Conservation (phyloP, 2,888 invertebrate species). For the Magallana nippona region DNA sequence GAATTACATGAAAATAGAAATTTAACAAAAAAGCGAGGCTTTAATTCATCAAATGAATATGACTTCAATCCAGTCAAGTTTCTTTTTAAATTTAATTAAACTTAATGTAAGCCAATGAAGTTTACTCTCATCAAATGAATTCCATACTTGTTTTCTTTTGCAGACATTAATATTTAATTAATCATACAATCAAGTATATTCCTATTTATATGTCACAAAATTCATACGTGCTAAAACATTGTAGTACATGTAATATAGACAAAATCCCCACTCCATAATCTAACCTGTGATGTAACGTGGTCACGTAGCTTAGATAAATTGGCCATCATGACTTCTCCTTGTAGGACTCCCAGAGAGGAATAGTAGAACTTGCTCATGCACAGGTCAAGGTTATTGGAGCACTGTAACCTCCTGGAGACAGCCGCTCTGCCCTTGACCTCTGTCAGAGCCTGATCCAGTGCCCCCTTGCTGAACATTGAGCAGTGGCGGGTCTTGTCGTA, state of each 20-base stretch:
- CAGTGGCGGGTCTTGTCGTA: conserved; percentile 38
- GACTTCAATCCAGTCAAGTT: too few relatives aligned
- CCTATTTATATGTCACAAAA: too few relatives aligned
- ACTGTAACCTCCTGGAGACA: not conserved
- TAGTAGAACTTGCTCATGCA: conserved; percentile 39
- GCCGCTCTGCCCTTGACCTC: not conserved
- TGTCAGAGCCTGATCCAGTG: not conserved
- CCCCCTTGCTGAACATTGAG: conserved; percentile 33
- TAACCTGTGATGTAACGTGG: conserved; percentile 8
- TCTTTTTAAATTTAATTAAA: too few relatives aligned
- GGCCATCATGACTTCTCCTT: conserved; percentile 42
- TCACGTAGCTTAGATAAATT: not conserved
- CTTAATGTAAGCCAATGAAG: too few relatives aligned
- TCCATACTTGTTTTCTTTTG: too few relatives aligned
- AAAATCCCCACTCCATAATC: not conserved
- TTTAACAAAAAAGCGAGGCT: too few relatives aligned
- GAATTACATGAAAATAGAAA: too few relatives aligned
- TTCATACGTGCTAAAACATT: too few relatives aligned
- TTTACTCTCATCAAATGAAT: too few relatives aligned
- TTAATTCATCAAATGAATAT: too few relatives aligned
- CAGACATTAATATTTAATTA: too few relatives aligned
- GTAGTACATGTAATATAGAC: not conserved
- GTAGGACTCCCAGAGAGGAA: conserved; percentile 33
- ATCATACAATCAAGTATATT: too few relatives aligned
- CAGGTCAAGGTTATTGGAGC: not conserved